Percentiles rank a stretch among this genome's conserved stretches.
phyloP scores from a whole-genome alignment of 2,888 invertebrate genomes.

The Drosophila anomalata region DNA sequence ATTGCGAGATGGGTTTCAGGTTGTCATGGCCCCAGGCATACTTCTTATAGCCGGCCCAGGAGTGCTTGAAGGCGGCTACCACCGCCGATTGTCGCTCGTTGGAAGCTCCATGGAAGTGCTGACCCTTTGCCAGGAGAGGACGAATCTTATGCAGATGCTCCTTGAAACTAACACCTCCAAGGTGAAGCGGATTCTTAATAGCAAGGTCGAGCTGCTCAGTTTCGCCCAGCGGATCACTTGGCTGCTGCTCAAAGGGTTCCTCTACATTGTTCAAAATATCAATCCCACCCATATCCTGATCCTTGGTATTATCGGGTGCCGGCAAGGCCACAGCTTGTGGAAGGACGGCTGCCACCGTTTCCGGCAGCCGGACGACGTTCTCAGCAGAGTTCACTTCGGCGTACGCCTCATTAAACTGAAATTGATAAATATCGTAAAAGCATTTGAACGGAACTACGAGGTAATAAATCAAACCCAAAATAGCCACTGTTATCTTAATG shows the following conservation, averaged over 20 bases:
- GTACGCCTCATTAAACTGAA: conserved; percentile 53
- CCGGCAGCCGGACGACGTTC: conserved; percentile 66
- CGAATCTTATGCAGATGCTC: conserved; percentile 75
- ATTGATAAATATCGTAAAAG: conserved; percentile 11
- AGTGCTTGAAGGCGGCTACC: conserved; percentile 94
- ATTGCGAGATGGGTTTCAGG: conserved; percentile 94
- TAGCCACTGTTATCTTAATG: conserved; percentile 29
- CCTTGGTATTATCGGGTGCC: conserved; percentile 22
- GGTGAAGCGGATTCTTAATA: conserved; percentile 56
- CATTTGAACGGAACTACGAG: conserved; percentile 5
- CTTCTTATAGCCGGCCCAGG: conserved; percentile 96
- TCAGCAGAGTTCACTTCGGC: conserved; percentile 55
- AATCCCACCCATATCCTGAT: conserved; percentile 36
- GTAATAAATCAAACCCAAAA: conserved; percentile 38
- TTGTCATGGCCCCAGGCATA: conserved; percentile 99
- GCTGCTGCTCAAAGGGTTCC: conserved; percentile 46
- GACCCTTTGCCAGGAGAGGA: conserved; percentile 64
- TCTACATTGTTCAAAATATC: conserved; percentile 68
- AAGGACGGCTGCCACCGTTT: conserved; percentile 43
- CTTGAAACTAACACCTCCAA: conserved; percentile 70
- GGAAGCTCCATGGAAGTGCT: conserved; percentile 87
- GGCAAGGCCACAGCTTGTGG: conserved; percentile 25
- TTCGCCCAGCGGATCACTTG: conserved; percentile 42
- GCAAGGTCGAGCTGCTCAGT: conserved; percentile 65
- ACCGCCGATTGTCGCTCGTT: conserved; percentile 93